These are phyloP conservation scores for Motacilla alba DNA, from an alignment of 2,113 vertebrate species.

Conservation along the genomic window DNA sequence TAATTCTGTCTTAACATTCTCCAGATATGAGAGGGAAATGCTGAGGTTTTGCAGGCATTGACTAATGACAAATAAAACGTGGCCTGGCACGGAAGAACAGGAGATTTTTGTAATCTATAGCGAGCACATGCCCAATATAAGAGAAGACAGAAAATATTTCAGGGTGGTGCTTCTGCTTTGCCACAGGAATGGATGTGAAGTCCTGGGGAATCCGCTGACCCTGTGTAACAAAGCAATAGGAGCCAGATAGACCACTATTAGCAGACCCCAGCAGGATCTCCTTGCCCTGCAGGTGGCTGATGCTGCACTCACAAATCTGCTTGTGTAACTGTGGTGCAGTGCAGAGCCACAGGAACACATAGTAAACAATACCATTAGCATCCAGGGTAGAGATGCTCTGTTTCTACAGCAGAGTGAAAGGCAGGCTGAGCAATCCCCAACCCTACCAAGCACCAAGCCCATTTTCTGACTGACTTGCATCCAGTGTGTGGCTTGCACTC, in stretches of 20 bases:
- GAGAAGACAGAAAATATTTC: neutral
- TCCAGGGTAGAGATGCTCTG: neutral
- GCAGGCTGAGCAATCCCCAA: neutral
- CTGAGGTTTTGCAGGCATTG: neutral
- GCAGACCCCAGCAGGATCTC: neutral
- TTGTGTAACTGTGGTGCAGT: neutral
- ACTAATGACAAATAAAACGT: neutral
- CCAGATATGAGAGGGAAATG: slow-evolving; percentile 12
- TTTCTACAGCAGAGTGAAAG: neutral
- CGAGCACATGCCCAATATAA: neutral
- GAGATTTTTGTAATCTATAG: neutral
- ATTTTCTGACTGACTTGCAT: neutral
- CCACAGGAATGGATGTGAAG: neutral
- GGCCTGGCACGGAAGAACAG: neutral
- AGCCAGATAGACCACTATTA: neutral
- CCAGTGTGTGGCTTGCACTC: neutral
- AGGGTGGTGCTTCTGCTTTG: neutral
- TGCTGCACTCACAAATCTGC: neutral
- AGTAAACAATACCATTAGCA: neutral
- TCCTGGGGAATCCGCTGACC: slow-evolving; percentile 12
- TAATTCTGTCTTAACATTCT: slow-evolving; percentile 43
- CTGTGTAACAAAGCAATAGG: neutral
- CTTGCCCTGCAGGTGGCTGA: neutral
- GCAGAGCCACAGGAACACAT: accelerated
- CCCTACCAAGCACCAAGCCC: neutral